Base-by-base conservation (phyloP, 1,140 invertebrate genomes). In the Leptonema lineaticorne region DNA sequence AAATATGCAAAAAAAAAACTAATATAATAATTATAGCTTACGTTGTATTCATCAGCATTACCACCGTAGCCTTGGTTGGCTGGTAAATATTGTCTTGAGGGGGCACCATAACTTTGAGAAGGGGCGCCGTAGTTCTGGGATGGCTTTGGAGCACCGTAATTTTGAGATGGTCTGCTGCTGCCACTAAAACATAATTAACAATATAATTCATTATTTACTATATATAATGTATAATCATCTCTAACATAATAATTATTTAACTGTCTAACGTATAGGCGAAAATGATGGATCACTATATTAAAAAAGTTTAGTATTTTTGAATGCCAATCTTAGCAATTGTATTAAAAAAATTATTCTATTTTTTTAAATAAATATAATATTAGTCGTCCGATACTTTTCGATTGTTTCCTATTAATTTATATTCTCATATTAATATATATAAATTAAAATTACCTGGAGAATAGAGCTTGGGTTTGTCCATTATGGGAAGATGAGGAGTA, bases 31-130 rank as follows among this genome's bases (percentile, higher is more conserved):
- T 6, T 20, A 16, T 48, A 48, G 20, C 75, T 75, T 63, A 78
- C 78, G 18, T 74, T 74, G 69, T 75, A 75, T 66, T 75, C 74
- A n/a, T 76, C 76, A 58, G 78, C 70, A n/a, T 68, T 77, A 58
- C 75, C 75, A 37, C 74, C 75, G 18, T 68, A 58, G 18, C 73
- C 73, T 11, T 65, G 63, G 33, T 72, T 74, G 41, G 78, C 76
- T 7, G 79, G 78, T 11, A 79, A 62, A 59, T 81, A 80, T 56
- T 77, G 75, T 29, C 76, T 63, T 16, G 69, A 72, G 9, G 72
- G 74, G n/a, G 72, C 63, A 4, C 71, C 74, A 57, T 76, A 76
- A 45, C 72, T 73, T 20, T 69, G 68, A 58, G 71, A 73, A 27
- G 59, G 24, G 18, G 66, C 22, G 18, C 63, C 50, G 29, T 60